These are phyloP conservation scores for Psylliodes chrysocephalus DNA, from an alignment of 2,888 invertebrate genomes.

Conservation along the genomic window DNA sequence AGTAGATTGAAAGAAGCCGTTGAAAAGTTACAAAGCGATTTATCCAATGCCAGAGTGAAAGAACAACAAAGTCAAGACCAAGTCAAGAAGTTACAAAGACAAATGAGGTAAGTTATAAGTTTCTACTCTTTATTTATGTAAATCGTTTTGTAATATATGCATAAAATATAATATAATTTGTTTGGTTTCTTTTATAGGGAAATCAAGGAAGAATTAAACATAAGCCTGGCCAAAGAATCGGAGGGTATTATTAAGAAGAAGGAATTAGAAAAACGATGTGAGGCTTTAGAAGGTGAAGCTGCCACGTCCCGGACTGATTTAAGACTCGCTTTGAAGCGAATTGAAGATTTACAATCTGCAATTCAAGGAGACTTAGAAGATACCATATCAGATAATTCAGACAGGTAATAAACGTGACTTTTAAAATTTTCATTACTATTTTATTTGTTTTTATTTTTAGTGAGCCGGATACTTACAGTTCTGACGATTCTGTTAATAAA, in stretches of 20 bases:
- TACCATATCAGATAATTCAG: slow-evolving; percentile 75
- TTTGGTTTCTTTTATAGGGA: slow-evolving; percentile 66
- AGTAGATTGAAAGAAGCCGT: slow-evolving; percentile 77
- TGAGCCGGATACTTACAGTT: slow-evolving; percentile 74
- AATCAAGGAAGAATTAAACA: slow-evolving; percentile 81
- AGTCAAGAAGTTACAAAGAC: slow-evolving; percentile 78
- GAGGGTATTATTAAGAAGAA: slow-evolving; percentile 79
- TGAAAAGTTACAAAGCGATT: slow-evolving; percentile 79
- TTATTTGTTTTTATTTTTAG: slow-evolving; percentile 64
- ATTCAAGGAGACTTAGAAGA: slow-evolving; percentile 85
- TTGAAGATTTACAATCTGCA: slow-evolving; percentile 91
- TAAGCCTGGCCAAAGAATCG: slow-evolving; percentile 76
- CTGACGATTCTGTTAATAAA: slow-evolving; percentile 73
- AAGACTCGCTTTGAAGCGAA: slow-evolving; percentile 86
- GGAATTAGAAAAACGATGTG: slow-evolving; percentile 80
- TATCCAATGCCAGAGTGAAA: slow-evolving; percentile 74
- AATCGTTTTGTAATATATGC: background rate
- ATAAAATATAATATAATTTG: too few relatives aligned
- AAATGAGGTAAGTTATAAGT: slow-evolving; percentile 65
- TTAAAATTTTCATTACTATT: too few relatives aligned
- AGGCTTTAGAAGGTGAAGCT: slow-evolving; percentile 77
- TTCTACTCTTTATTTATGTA: background rate
- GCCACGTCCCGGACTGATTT: slow-evolving; percentile 82
- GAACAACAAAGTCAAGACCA: slow-evolving; percentile 84
- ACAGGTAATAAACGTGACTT: slow-evolving; percentile 66